Evolutionary conservation across 1,140 invertebrate species (phyloP).

Genomic region (Argopecten irradians): DNA sequence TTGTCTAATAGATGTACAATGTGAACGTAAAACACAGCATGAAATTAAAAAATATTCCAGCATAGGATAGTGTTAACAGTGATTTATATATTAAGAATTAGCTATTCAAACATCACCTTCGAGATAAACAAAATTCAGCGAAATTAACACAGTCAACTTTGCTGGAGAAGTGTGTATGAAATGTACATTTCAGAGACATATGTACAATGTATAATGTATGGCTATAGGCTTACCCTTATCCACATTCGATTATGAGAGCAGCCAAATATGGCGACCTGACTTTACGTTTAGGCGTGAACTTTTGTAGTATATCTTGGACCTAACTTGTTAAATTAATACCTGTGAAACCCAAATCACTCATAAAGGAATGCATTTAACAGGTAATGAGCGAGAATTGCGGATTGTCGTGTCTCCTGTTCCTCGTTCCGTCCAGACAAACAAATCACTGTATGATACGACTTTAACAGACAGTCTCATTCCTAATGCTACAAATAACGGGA

Average conservation of each 20-base stretch:
- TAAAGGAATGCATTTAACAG: neutral
- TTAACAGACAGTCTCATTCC: neutral
- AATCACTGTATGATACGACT: neutral
- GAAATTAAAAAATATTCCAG: neutral
- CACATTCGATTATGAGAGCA: neutral
- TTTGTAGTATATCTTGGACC: neutral
- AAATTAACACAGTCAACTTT: neutral
- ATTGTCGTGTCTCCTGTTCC: neutral
- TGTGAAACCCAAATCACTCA: neutral
- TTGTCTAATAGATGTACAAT: no score
- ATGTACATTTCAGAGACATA: neutral
- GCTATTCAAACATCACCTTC: neutral
- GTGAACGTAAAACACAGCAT: no score
- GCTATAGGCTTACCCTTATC: neutral
- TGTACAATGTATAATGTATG: neutral
- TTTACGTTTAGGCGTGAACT: neutral
- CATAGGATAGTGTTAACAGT: neutral
- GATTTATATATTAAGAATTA: neutral
- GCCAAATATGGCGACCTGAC: neutral
- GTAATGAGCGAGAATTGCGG: slow-evolving; percentile 20
- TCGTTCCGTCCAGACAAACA: neutral
- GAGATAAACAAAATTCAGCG: neutral
- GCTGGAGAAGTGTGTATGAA: neutral
- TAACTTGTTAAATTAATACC: slow-evolving; percentile 22
- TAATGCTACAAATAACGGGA: neutral